A percentile compares a stretch with the other conserved stretches of the same genome.
phyloP scores from a whole-genome alignment of 2,797 vertebrate species.

The Alosa sapidissima region DNA sequence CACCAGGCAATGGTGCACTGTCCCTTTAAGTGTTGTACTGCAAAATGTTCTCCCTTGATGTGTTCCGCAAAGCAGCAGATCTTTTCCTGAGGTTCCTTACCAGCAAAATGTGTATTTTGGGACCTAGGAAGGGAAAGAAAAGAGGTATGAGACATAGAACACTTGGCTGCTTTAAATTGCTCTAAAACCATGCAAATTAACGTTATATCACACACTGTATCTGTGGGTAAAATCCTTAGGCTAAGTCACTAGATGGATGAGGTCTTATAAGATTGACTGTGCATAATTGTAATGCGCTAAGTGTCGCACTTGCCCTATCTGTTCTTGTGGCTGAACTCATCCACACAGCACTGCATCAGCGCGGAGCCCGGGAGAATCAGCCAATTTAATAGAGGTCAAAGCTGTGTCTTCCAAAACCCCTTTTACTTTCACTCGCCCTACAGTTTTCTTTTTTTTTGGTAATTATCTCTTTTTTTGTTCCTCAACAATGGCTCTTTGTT shows the following conservation, averaged over 20 bases:
- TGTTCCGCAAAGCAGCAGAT: conserved; percentile 74
- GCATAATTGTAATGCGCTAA: conserved; percentile 29
- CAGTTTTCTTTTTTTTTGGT: not conserved
- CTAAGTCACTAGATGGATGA: not conserved
- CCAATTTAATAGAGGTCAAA: conserved; percentile 41
- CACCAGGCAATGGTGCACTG: conserved; percentile 59
- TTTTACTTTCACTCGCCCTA: conserved; percentile 15
- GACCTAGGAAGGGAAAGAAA: not conserved
- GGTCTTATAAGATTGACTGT: not conserved
- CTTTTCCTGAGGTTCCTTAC: conserved; percentile 45
- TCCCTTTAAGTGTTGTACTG: conserved; percentile 75
- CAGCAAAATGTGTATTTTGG: conserved; percentile 9
- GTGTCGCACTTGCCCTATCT: conserved; percentile 24
- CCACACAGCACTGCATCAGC: conserved; percentile 40
- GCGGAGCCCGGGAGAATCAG: conserved; percentile 39
- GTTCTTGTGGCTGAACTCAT: conserved; percentile 32
- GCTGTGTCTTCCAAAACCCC: conserved; percentile 31
- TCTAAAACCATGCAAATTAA: not conserved
- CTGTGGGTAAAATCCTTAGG: not conserved
- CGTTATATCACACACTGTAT: not conserved
- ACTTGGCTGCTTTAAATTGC: not conserved
- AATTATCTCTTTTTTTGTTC: not conserved
- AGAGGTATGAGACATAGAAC: not conserved
- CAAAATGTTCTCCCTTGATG: conserved; percentile 74
- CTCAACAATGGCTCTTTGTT: not conserved